A percentile compares a stretch with the other conserved stretches of the same genome.
Conservation (phyloP, 2,113 vertebrate genomes). For the Clupea harengus region DNA sequence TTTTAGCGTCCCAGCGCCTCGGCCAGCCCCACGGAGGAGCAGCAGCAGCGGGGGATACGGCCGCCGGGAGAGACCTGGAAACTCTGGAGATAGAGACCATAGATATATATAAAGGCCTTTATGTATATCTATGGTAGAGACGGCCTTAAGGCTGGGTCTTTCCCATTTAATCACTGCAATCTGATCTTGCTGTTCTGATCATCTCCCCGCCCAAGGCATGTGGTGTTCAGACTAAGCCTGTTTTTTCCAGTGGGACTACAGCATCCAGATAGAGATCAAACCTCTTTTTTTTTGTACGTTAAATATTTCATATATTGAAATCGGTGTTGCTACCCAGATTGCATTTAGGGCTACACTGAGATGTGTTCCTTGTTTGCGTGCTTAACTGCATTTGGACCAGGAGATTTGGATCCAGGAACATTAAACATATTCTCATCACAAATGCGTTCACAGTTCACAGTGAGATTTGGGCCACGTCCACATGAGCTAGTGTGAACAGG, state of each 20-base stretch:
- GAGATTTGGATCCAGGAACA: not conserved
- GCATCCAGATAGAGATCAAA: not conserved
- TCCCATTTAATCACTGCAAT: no score
- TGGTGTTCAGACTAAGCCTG: not conserved
- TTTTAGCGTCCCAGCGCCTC: conserved; percentile 51
- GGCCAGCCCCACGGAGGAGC: not conserved
- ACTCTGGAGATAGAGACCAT: not conserved
- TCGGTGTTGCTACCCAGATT: not conserved
- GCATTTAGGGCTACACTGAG: not conserved
- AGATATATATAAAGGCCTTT: no score
- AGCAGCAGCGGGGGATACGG: not conserved
- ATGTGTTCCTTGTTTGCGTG: no score
- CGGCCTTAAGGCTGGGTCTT: no score
- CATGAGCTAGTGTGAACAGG: no score
- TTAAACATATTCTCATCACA: not conserved
- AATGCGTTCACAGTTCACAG: no score
- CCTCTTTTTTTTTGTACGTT: not conserved
- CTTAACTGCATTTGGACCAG: no score
- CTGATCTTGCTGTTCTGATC: not conserved
- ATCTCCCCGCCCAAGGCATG: not conserved
- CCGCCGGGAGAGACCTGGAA: not conserved
- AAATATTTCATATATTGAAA: not conserved
- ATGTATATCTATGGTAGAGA: no score
- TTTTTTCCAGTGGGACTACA: not conserved
- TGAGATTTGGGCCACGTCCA: no score